These are phyloP conservation scores for Drosophila lacertosa DNA, from an alignment of 1,140 invertebrate species.

Conservation along the genomic window DNA sequence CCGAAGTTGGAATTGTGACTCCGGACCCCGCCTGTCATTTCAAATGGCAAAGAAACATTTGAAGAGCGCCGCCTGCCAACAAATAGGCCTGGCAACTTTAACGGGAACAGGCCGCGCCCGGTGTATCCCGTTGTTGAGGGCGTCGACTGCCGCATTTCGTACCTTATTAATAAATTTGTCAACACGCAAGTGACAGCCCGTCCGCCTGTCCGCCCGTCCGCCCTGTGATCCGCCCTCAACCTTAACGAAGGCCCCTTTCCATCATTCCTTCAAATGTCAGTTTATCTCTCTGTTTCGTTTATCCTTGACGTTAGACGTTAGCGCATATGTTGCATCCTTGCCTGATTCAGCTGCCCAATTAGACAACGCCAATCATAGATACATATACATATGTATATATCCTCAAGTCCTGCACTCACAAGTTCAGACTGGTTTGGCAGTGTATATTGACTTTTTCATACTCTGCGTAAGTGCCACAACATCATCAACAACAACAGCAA, in stretches of 20 bases:
- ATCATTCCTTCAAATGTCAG: constrained; percentile 55
- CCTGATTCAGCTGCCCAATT: constrained; percentile 59
- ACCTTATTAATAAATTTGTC: constrained; percentile 84
- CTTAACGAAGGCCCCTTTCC: background rate
- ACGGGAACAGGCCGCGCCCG: constrained; percentile 58
- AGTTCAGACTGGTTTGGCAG: no score
- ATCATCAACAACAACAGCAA: constrained; percentile 58
- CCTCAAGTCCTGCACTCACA: no score
- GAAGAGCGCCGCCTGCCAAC: constrained; percentile 76
- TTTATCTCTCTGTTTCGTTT: constrained; percentile 61
- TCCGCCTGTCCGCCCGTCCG: constrained; percentile 76
- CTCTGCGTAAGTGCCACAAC: constrained; percentile 56
- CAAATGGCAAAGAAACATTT: constrained; percentile 68
- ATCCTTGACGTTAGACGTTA: constrained; percentile 68
- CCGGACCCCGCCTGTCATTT: constrained; percentile 57
- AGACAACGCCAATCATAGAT: constrained; percentile 35
- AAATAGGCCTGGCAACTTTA: no score
- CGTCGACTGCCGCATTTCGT: constrained; percentile 66
- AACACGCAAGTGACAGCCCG: constrained; percentile 82
- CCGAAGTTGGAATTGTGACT: constrained; percentile 34
- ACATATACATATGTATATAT: no score
- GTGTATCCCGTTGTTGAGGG: constrained; percentile 68
- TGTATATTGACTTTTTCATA: constrained; percentile 57
- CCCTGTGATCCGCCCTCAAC: constrained; percentile 58
- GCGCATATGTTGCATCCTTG: constrained; percentile 74